Evolutionary conservation across 1,140 invertebrate genomes (phyloP).

Genomic region (Drosophila mojavensis): DNA sequence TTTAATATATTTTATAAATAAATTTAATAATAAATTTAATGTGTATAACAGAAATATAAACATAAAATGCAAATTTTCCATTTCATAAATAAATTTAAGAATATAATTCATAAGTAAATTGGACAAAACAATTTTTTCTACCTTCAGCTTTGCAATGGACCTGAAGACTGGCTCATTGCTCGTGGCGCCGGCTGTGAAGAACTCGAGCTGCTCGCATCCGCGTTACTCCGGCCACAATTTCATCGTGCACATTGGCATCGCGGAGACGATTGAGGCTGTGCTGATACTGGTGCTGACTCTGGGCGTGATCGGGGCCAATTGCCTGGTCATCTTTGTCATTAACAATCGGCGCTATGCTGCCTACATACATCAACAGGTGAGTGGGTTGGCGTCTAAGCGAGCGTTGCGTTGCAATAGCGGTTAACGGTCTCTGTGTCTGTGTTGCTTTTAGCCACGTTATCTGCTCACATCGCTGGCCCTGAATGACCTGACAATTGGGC

Average conservation of each 20-base stretch:
- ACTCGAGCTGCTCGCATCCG: slow-evolving; percentile 91
- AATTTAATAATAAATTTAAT: no score
- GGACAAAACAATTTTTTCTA: no score
- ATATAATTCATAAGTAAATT: no score
- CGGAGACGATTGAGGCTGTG: slow-evolving; percentile 89
- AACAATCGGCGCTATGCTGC: slow-evolving; percentile 92
- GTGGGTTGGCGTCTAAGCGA: not conserved
- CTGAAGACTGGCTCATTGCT: slow-evolving; percentile 86
- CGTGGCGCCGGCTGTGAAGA: slow-evolving; percentile 90
- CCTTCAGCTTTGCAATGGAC: slow-evolving; percentile 72
- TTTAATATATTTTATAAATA: no score
- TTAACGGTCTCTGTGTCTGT: not conserved
- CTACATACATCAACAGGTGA: slow-evolving; percentile 93
- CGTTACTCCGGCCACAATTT: slow-evolving; percentile 86
- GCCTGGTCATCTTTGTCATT: slow-evolving; percentile 92
- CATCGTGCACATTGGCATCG: slow-evolving; percentile 87
- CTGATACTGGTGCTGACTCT: slow-evolving; percentile 90
- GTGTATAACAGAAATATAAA: no score
- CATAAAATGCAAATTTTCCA: no score
- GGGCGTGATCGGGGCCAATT: slow-evolving; percentile 90
- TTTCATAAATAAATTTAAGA: no score
- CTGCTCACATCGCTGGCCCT: slow-evolving; percentile 92
- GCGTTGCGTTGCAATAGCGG: not conserved
- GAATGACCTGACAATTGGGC: slow-evolving; percentile 93
- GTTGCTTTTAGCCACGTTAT: slow-evolving; percentile 89